These are phyloP conservation scores for Eristalis intricaria DNA, from an alignment of 2,888 invertebrate genomes.

Conservation along the genomic window DNA sequence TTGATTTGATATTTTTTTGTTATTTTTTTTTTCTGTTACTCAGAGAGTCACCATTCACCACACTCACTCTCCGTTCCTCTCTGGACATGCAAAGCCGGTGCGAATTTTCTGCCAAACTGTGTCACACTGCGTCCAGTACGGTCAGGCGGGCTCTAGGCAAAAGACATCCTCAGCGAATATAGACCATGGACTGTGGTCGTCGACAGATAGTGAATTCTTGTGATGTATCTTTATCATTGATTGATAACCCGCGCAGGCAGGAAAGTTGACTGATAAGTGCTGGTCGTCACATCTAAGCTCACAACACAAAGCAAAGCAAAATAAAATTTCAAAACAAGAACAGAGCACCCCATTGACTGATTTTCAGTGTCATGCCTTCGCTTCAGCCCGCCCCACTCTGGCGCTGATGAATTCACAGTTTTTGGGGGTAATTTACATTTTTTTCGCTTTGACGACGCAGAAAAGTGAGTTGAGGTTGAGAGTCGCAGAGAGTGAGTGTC, in stretches of 20 bases:
- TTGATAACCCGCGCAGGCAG: background rate
- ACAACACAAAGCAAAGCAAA: background rate
- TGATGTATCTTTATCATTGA: background rate
- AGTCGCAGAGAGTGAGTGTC: too few species aligned
- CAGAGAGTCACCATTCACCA: background rate
- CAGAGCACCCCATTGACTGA: background rate
- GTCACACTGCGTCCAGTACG: background rate
- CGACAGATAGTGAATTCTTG: background rate
- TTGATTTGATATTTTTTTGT: too few species aligned
- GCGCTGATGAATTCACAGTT: background rate
- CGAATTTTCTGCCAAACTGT: background rate
- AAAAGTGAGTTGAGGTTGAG: too few species aligned
- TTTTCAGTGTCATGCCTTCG: background rate
- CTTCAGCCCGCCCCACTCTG: background rate
- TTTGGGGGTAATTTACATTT: background rate
- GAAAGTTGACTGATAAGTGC: background rate
- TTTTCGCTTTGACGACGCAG: background rate
- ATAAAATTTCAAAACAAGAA: background rate
- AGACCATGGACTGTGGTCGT: background rate
- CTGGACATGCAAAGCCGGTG: background rate
- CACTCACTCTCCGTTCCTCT: background rate
- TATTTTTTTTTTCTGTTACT: background rate
- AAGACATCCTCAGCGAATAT: background rate
- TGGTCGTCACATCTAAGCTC: background rate
- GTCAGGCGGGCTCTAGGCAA: background rate